phyloP scores from a whole-genome alignment of 2,797 vertebrate species.

The Notamacropus eugenii region DNA sequence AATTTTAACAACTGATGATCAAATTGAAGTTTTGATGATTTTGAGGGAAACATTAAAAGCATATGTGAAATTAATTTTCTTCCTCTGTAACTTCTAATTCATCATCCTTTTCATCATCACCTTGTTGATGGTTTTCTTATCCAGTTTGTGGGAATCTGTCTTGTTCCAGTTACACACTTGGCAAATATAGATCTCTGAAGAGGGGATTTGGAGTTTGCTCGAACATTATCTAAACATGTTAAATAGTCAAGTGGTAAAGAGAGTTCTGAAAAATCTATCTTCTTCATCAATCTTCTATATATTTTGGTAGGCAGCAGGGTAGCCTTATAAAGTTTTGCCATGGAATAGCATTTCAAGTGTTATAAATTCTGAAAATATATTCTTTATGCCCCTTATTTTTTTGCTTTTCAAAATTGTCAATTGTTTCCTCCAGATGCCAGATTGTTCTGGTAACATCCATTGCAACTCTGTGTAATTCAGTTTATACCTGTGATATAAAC shows the following conservation, averaged over 20 bases:
- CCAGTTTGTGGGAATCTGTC: conserved; percentile 83
- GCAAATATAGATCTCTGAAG: conserved; percentile 90
- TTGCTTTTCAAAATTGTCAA: conserved; percentile 96
- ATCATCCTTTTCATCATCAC: conserved; percentile 81
- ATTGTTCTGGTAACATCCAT: no score
- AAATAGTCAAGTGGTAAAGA: conserved; percentile 93
- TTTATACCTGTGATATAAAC: no score
- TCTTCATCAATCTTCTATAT: conserved; percentile 97
- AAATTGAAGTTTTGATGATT: conserved; percentile 24
- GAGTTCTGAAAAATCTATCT: conserved; percentile 95
- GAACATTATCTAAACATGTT: conserved; percentile 94
- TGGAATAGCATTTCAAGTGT: conserved; percentile 98
- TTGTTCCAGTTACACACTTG: conserved; percentile 89
- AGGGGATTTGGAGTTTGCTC: conserved; percentile 93
- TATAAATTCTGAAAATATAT: conserved; percentile 95
- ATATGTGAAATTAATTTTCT: conserved; percentile 78
- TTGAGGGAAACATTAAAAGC: background rate
- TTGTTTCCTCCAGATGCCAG: conserved; percentile 94
- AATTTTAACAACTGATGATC: conserved; percentile 2
- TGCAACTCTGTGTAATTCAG: no score
- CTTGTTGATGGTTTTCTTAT: conserved; percentile 82
- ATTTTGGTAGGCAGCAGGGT: conserved; percentile 93
- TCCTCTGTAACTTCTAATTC: conserved; percentile 83
- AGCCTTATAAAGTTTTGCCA: conserved; percentile 95
- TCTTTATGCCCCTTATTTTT: conserved; percentile 99